Percentiles rank a stretch among this genome's conserved stretches.
Evolutionary conservation across 1,140 invertebrate genomes (phyloP).

Genomic region (Diorhabda sublineata): DNA sequence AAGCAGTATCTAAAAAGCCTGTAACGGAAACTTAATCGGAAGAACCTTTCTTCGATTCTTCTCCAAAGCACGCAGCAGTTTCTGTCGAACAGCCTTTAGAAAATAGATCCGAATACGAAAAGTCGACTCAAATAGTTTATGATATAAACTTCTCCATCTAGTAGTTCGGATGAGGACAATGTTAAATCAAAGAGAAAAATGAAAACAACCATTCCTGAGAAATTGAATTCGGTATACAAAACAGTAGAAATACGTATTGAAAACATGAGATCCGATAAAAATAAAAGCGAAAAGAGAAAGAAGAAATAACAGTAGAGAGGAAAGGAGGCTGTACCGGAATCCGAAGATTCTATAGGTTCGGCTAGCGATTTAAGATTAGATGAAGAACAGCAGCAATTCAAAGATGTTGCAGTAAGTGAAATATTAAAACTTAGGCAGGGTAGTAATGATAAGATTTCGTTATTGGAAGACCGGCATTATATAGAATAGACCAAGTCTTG

Average conservation of each 20-base stretch:
- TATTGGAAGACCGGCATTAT: too few relatives aligned
- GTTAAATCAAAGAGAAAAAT: constrained; percentile 37
- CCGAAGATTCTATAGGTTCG: constrained; percentile 67
- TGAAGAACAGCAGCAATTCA: constrained; percentile 39
- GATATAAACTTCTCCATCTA: constrained; percentile 57
- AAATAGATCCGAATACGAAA: constrained; percentile 76
- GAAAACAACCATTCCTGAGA: constrained; percentile 38
- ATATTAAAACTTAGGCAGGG: constrained; percentile 57
- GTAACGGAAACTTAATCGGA: constrained; percentile 24
- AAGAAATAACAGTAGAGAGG: constrained; percentile 34
- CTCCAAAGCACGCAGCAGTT: constrained; percentile 19
- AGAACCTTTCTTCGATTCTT: constrained; percentile 18
- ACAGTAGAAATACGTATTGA: constrained; percentile 48
- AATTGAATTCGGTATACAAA: constrained; percentile 49
- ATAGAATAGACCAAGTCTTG: too few relatives aligned
- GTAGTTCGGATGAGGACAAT: constrained; percentile 51
- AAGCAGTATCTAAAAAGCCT: constrained; percentile 14
- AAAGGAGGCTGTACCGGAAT: constrained; percentile 34
- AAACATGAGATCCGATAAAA: constrained; percentile 25
- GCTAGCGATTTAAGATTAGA: constrained; percentile 64
- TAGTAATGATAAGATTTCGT: too few relatives aligned
- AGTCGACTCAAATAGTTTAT: constrained; percentile 57
- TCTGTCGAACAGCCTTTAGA: constrained; percentile 59
- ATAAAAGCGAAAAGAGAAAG: constrained; percentile 32
- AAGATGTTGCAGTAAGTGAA: constrained; percentile 53